Evolutionary conservation across 2,797 vertebrate species (phyloP).

Genomic region (Myioborus melanocephalus): DNA sequence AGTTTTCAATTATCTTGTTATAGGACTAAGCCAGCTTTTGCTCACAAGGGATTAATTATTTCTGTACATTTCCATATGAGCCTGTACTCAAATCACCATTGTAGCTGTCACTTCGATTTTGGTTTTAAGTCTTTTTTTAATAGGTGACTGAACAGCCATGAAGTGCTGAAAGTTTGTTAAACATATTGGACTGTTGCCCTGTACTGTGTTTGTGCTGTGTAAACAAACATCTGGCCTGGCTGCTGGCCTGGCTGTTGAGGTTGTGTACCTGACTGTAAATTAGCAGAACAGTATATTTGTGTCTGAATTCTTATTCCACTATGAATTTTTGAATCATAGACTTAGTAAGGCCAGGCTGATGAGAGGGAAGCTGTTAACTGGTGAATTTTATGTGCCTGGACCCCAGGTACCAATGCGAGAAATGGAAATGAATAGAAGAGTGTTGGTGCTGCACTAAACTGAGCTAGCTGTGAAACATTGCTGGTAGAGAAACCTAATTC

Average conservation of each 20-base stretch:
- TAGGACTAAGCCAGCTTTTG: constrained; percentile 2
- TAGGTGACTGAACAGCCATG: not conserved
- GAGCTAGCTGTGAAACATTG: not conserved
- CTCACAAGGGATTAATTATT: constrained; percentile 13
- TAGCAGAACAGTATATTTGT: not conserved
- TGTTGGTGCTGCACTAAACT: not conserved
- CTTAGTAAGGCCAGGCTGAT: not conserved
- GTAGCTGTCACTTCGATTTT: not conserved
- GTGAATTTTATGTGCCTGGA: not conserved
- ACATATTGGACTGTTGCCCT: not conserved
- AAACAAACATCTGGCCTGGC: not conserved
- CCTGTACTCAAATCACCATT: not conserved
- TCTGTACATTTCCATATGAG: not conserved
- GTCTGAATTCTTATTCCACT: not conserved
- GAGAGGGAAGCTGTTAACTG: not conserved
- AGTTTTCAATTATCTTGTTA: constrained; percentile 26
- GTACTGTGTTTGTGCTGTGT: not conserved
- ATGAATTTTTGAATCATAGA: not conserved
- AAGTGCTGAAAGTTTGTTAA: constrained; percentile 4
- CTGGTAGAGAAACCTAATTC: not conserved
- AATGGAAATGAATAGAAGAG: not conserved
- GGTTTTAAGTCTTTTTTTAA: not conserved
- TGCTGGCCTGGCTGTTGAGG: not conserved
- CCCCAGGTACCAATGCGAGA: not conserved
- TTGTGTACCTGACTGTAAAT: not conserved